Base-by-base conservation (phyloP, 1,140 invertebrate species). In the Ostrea edulis region DNA sequence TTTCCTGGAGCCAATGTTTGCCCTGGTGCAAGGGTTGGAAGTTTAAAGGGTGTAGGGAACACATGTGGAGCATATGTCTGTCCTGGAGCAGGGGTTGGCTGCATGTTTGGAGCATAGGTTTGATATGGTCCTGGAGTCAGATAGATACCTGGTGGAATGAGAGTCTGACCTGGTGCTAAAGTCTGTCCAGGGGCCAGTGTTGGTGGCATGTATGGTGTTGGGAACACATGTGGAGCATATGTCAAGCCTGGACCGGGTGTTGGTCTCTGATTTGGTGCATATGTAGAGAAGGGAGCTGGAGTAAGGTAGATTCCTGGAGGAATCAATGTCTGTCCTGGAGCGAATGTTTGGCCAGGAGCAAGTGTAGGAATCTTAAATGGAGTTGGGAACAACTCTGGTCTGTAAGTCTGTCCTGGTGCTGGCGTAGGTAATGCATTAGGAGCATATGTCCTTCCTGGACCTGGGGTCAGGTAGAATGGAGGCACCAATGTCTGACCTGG, bases 211-310 rank as follows among this genome's bases (percentile, higher is more conserved):
- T 82, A 53, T 58, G 86, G 89, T 52, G 86, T 90, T 54, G 86
- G 89, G n/a, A 81, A 84, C 22, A 86, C 51, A 54, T 85, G 62
- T 85, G 92, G 91, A 14, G 90, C 91, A 86, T 91, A 92, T 54
- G 91, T 92, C 77, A 88, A 68, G 52, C 91, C 91, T 82, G 92
- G 90, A 3, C 52, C 55, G 11, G 87, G 89, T 22, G 90, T 91
- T 51, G 54, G 85, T 58, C n/a, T 65, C 25, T 82, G 8, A 25
- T 84, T 84, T 52, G 86, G 77, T 35, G 88, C 62, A 86, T 84
- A 91, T 8, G 90, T 88, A 0, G 22, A 20, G 8, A 88, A 82
- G 35, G 88, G 88, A 20, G 82, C 81, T 9, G 65, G 82, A 25
- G 88, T 90, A 14, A 85, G 85, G 58, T 51, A 25, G 29, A 71